phyloP scores from a whole-genome alignment of 92 coral and sea anemone species.

The Pocillopora grandis region DNA sequence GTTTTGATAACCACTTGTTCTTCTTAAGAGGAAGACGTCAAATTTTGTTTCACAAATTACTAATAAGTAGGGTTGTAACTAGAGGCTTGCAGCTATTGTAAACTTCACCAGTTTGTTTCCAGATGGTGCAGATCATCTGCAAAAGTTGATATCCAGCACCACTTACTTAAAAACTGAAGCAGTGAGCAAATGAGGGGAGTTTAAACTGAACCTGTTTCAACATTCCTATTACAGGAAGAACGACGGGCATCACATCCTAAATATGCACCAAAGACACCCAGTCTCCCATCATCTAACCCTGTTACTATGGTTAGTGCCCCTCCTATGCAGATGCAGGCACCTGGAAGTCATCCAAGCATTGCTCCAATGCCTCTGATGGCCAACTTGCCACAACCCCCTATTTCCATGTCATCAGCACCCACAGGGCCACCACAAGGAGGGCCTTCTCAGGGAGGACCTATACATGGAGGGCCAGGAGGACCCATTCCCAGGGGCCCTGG shows the following conservation, averaged over 20 bases:
- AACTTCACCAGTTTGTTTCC: too few relatives aligned
- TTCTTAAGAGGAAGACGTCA: too few relatives aligned
- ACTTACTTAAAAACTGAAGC: too few relatives aligned
- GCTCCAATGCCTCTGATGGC: conserved; percentile 53
- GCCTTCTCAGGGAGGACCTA: conserved; percentile 27
- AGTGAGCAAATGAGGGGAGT: too few relatives aligned
- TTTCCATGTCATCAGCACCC: conserved; percentile 51
- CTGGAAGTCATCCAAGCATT: conserved; percentile 60
- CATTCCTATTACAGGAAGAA: conserved; percentile 75
- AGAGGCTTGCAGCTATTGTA: too few relatives aligned
- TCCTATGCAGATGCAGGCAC: conserved; percentile 59
- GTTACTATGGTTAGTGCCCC: conserved; percentile 69
- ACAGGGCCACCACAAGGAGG: conserved; percentile 60
- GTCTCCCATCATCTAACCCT: conserved; percentile 77
- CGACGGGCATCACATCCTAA: conserved; percentile 82
- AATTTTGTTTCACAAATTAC: too few relatives aligned
- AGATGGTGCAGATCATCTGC: too few relatives aligned
- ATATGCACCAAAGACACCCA: conserved; percentile 86
- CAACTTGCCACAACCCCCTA: conserved; percentile 56
- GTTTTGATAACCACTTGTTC: too few relatives aligned
- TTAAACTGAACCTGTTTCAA: background rate
- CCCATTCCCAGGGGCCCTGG: conserved; percentile 44
- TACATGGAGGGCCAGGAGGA: conserved; percentile 21
- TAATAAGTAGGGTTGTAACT: too few relatives aligned
- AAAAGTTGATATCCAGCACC: too few relatives aligned